Evolutionary conservation across 2,888 invertebrate species (phyloP), one percentile per base, ranked within the genome.

Genomic region (Pharmacophagus antenor): DNA sequence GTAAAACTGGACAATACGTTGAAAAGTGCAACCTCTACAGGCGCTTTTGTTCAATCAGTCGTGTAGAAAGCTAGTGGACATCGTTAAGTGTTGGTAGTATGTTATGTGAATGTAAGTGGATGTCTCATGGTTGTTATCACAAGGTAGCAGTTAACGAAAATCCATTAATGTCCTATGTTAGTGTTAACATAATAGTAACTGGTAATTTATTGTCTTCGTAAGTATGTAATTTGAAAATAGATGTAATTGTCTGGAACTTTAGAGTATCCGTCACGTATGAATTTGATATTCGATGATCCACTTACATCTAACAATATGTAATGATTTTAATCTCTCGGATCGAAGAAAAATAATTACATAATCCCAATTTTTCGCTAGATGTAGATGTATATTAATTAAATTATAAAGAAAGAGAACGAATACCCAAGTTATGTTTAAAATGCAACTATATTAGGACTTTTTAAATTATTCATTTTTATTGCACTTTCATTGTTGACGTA

Each of bases 1-100:
- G 15, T 68, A 61, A 65, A 62, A 60, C 65, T 72, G 70, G 72
- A 73, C 76, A 70, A 67, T 71, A 62, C 47, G 56, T 66, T 65
- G 58, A 37, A 53, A 61, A 58, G 66, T 70, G 67, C 57, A 62
- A 58, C 63, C 54, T 54, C 58, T 37, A 58, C 56, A 41, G 20
- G 63, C 60, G 63, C 58, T 65, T 56, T 63, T 56, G 53, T 54
- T 44, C 52, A 60, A 62, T 44, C 52, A 60, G 62, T 58, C 61
- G 66, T 65, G 65, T 58, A 66, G 49, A 59, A 55, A 56, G 56
- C 59, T 62, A 63, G 64, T 67, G 64, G 56, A 21, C 50, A 47
- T 56, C 59, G 47, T 51, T 44, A 42, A 64, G 66, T 66, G 68
- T 62, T 63, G 56, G 48, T 58, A 50, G 49, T 62, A 61, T n/a